Conservation (phyloP, 2,888 invertebrate genomes). For the Lepidocyrtoides sp. region DNA sequence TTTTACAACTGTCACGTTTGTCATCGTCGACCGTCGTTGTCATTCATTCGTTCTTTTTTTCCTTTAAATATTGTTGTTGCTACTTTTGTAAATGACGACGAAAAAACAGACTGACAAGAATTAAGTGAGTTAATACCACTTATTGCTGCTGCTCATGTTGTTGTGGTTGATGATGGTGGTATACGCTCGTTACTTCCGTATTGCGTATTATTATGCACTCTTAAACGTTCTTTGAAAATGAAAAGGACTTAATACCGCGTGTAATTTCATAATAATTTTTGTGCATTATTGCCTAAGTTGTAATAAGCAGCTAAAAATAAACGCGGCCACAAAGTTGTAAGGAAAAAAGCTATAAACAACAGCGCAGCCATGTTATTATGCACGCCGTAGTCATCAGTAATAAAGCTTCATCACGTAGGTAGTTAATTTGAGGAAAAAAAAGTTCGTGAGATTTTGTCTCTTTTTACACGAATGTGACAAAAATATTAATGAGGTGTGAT, state of each 20-base stretch:
- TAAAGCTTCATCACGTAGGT: neutral
- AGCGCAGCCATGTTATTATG: no score
- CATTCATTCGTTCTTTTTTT: neutral
- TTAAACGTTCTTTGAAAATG: neutral
- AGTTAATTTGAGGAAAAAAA: no score
- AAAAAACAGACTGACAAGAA: neutral
- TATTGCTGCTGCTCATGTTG: neutral
- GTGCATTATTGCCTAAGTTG: neutral
- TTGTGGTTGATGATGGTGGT: neutral
- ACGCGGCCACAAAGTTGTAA: no score
- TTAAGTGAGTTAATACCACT: neutral
- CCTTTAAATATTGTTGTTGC: no score
- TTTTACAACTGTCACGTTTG: slow-evolving; percentile 36
- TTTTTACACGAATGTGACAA: slow-evolving; percentile 33
- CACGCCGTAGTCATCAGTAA: no score
- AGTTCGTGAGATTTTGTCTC: slow-evolving; percentile 10
- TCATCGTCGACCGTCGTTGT: neutral
- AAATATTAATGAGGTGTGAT: slow-evolving; percentile 52
- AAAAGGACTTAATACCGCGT: neutral
- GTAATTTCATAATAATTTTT: slow-evolving; percentile 7
- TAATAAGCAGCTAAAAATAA: neutral
- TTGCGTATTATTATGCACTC: neutral
- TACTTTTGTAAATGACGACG: neutral
- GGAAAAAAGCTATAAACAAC: no score
- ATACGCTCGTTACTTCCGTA: neutral